These are phyloP conservation scores for Euborellia annulipes DNA, from an alignment of 1,140 invertebrate genomes.

Conservation along the genomic window DNA sequence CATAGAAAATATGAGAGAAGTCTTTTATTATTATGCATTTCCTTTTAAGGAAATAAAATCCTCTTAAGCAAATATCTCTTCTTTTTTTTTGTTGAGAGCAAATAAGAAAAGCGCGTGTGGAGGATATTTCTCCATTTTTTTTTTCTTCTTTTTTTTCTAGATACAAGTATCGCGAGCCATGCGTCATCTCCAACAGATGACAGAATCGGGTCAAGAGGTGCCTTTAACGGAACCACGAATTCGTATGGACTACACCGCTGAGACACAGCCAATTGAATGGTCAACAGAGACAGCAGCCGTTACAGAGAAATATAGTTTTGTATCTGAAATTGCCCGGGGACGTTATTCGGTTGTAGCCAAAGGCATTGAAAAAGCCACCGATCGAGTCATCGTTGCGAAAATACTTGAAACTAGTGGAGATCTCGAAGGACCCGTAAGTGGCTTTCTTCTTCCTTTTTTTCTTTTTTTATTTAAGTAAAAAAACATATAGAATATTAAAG, in stretches of 20 bases:
- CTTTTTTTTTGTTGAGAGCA: too few relatives aligned
- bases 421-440: conserved; percentile 29
- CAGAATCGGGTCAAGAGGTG: conserved; percentile 58
- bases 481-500: too few relatives aligned
- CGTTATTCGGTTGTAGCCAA: conserved; percentile 72
- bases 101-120: too few relatives aligned
- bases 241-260: conserved; percentile 53
- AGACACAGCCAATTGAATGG: conserved; percentile 58
- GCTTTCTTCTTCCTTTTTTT: too few relatives aligned
- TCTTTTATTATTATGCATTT: too few relatives aligned
- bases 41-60: too few relatives aligned
- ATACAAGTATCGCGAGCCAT: conserved; percentile 61
- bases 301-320: conserved; percentile 59
- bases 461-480: too few relatives aligned
- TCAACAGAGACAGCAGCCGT: conserved; percentile 38
- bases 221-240: conserved; percentile 33
- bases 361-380: conserved; percentile 55
- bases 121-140: too few relatives aligned
- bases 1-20: too few relatives aligned
- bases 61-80: too few relatives aligned
- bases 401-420: conserved; percentile 52
- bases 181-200: conserved; percentile 66
- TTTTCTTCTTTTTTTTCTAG: conserved; percentile 18
- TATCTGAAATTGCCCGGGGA: conserved; percentile 64
- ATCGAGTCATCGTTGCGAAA: conserved; percentile 55